phyloP scores from a whole-genome alignment of 2,113 vertebrate genomes.

The Lethenteron camtschaticum region DNA sequence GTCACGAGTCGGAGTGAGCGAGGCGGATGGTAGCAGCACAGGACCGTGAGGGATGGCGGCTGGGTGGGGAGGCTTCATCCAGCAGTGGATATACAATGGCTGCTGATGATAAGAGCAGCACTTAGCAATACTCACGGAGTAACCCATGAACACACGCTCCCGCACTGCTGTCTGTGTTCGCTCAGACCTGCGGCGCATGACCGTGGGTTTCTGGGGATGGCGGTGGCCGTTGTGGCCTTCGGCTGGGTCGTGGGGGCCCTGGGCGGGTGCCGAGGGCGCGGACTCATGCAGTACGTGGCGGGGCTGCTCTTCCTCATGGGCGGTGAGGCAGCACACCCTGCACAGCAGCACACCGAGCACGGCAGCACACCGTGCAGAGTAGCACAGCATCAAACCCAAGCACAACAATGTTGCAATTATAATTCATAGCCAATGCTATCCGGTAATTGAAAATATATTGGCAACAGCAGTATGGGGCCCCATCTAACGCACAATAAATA shows the following conservation, averaged over 20 bases:
- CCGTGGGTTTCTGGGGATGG: slow-evolving; percentile 97
- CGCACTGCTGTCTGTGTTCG: slow-evolving; percentile 6
- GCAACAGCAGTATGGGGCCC: too few relatives aligned
- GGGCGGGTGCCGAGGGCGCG: slow-evolving; percentile 87
- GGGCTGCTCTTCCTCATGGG: slow-evolving; percentile 98
- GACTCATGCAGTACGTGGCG: slow-evolving; percentile 96
- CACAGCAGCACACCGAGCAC: neutral
- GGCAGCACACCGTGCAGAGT: neutral
- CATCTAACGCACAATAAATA: too few relatives aligned
- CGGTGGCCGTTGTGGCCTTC: slow-evolving; percentile 87
- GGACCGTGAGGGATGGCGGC: too few relatives aligned
- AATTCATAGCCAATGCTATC: neutral
- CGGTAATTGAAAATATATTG: too few relatives aligned
- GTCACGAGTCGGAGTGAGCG: too few relatives aligned
- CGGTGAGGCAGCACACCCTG: slow-evolving; percentile 31
- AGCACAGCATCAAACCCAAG: neutral
- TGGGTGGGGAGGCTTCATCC: too few relatives aligned
- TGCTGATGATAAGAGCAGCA: too few relatives aligned
- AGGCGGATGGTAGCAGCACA: too few relatives aligned
- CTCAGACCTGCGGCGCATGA: slow-evolving; percentile 83
- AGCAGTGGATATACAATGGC: too few relatives aligned
- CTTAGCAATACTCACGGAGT: too few relatives aligned
- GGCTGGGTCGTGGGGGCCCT: slow-evolving; percentile 85
- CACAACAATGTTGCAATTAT: neutral
- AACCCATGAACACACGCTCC: too few relatives aligned